Conservation (phyloP, 1,140 invertebrate species). For the Anadara kagoshimensis region DNA sequence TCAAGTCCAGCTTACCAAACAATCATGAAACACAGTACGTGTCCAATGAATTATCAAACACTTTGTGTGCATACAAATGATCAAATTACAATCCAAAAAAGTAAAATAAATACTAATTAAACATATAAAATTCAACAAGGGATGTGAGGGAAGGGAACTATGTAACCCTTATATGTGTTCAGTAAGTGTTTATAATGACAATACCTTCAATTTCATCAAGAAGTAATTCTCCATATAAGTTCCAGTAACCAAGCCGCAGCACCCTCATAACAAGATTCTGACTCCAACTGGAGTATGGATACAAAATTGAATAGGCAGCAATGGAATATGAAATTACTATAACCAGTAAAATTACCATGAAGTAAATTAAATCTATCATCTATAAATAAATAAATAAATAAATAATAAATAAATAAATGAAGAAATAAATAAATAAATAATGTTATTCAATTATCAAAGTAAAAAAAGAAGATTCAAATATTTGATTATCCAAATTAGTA, state of each 20-base stretch:
- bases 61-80: not conserved
- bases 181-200: not conserved
- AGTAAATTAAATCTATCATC: constrained; percentile 73
- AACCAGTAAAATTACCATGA: constrained; percentile 74
- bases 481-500: not conserved
- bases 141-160: not conserved
- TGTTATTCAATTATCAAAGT: not conserved
- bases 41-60: not conserved
- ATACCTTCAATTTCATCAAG: constrained; percentile 72
- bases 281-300: constrained; percentile 64
- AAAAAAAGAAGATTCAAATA: not conserved
- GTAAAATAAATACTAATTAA: not conserved
- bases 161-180: not conserved
- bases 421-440: too few species aligned
- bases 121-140: too few species aligned
- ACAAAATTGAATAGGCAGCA: constrained; percentile 72
- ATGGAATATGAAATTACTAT: constrained; percentile 74
- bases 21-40: not conserved
- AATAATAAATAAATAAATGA: too few species aligned
- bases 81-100: not conserved
- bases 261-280: constrained; percentile 64
- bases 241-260: constrained; percentile 72
- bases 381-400: constrained; percentile 43
- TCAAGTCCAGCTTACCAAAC: not conserved
- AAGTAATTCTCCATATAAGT: constrained; percentile 74